These are phyloP conservation scores for Podilymbus podiceps DNA, from an alignment of 2,113 vertebrate genomes.

Conservation along the genomic window DNA sequence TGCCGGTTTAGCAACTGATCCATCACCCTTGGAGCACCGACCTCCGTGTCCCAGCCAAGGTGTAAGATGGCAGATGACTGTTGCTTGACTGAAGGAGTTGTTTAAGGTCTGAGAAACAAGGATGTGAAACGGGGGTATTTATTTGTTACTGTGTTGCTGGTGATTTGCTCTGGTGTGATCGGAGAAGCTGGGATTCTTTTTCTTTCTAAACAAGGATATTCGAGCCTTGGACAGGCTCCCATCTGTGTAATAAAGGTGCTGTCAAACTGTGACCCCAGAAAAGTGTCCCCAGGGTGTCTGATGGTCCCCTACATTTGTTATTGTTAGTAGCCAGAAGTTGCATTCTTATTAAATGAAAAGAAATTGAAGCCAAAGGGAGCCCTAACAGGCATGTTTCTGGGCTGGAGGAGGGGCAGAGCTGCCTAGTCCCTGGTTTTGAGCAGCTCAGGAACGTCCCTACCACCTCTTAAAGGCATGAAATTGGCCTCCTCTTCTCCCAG, in stretches of 20 bases:
- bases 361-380: not conserved
- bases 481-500: not conserved
- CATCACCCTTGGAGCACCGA: rapidly evolving
- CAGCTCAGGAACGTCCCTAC: not conserved
- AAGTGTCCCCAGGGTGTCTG: not conserved
- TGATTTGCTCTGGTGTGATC: not conserved
- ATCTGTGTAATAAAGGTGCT: not conserved
- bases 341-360: not conserved
- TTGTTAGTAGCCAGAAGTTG: not conserved
- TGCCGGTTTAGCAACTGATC: not conserved
- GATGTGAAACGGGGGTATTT: not conserved
- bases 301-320: not conserved
- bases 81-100: not conserved
- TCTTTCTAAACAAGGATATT: not conserved
- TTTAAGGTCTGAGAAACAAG: not conserved
- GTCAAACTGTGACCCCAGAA: not conserved
- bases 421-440: not conserved
- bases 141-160: not conserved
- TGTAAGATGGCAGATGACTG: not conserved
- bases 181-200: not conserved
- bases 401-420: not conserved
- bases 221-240: not conserved
- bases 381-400: rapidly evolving
- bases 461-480: not conserved
- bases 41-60: not conserved